Percentiles rank a stretch among this genome's conserved stretches.
Conservation (phyloP, 2,797 vertebrate species). For the Acanthiza pusilla region DNA sequence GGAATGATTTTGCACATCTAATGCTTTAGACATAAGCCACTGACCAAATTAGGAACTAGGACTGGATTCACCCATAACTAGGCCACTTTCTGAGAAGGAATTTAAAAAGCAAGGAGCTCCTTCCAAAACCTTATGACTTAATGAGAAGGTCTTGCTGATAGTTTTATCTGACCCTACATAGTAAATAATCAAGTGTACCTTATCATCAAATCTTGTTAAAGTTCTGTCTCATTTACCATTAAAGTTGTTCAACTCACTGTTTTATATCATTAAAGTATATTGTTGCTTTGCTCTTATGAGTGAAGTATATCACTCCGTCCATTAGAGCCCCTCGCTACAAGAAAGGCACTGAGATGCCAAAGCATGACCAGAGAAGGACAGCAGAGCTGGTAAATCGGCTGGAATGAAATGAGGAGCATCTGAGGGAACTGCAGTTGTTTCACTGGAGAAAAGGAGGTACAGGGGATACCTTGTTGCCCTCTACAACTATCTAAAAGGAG, state of each 20-base stretch:
- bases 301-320: not conserved
- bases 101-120: not conserved
- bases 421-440: not conserved
- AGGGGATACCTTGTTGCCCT: not conserved
- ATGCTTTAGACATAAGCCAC: not conserved
- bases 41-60: not conserved
- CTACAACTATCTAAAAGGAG: not conserved
- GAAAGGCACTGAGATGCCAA: not conserved
- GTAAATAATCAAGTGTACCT: not conserved
- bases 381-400: not conserved
- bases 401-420: not conserved
- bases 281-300: not conserved
- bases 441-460: not conserved
- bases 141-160: not conserved
- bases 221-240: not conserved
- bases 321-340: not conserved
- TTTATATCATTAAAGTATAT: not conserved
- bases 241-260: not conserved
- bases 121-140: not conserved
- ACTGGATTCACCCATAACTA: not conserved
- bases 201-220: not conserved
- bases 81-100: not conserved
- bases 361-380: not conserved
- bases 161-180: too few relatives aligned
- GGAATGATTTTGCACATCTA: not conserved